Evolutionary conservation across 92 coral and sea anemone species (phyloP).

Genomic region (Blastomussa wellsi): DNA sequence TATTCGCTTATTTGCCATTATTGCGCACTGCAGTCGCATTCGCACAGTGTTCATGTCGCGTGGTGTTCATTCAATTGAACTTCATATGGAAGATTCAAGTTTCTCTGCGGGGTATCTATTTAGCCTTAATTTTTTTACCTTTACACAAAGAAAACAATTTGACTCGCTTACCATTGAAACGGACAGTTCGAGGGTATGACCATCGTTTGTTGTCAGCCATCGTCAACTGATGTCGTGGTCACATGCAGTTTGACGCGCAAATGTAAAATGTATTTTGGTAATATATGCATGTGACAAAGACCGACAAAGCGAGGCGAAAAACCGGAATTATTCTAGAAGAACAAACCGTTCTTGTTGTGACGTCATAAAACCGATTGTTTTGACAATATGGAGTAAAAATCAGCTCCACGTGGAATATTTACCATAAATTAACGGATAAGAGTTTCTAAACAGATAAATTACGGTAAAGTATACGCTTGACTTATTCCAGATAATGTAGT

Average conservation of each 20-base stretch:
- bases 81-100: not conserved
- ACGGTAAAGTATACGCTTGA: not conserved
- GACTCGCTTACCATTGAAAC: constrained; percentile 29
- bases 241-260: not conserved
- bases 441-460: not conserved
- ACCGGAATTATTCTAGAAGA: constrained; percentile 16
- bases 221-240: not conserved
- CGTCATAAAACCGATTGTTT: constrained; percentile 24
- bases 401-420: constrained; percentile 25
- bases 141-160: not conserved
- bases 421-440: not conserved
- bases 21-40: not conserved
- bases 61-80: not conserved
- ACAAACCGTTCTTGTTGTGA: not conserved
- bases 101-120: constrained; percentile 10
- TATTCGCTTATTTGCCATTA: not conserved
- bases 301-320: constrained; percentile 16
- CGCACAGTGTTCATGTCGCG: not conserved
- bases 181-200: constrained; percentile 33
- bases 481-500: not conserved
- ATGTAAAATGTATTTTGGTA: not conserved
- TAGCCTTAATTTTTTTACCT: not conserved
- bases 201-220: constrained; percentile 32
- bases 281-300: constrained; percentile 5
- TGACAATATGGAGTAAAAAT: not conserved